phyloP scores from a whole-genome alignment of 1,140 invertebrate genomes.

The Lethrus apterus region DNA sequence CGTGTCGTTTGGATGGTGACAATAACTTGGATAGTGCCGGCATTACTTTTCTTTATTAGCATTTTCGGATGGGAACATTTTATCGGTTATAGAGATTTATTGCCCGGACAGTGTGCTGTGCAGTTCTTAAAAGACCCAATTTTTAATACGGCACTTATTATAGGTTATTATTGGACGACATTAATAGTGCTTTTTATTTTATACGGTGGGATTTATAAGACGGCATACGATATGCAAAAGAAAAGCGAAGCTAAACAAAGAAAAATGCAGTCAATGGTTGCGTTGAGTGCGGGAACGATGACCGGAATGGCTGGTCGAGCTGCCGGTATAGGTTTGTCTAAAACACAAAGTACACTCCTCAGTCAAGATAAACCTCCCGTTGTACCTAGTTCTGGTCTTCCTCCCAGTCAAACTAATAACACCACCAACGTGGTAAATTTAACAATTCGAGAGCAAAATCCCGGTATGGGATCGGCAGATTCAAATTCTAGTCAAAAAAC shows the following conservation, averaged over 20 bases:
- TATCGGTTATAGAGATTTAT: slow-evolving; percentile 80
- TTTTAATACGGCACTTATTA: slow-evolving; percentile 96
- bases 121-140: slow-evolving; percentile 97
- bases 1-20: slow-evolving; percentile 88
- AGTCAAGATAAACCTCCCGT: slow-evolving; percentile 60
- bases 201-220: slow-evolving; percentile 97
- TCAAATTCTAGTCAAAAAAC: slow-evolving; percentile 57
- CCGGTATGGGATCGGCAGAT: slow-evolving; percentile 42
- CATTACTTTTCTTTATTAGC: slow-evolving; percentile 93
- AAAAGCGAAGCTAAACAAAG: slow-evolving; percentile 92
- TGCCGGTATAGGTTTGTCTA: slow-evolving; percentile 74
- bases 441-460: slow-evolving; percentile 25
- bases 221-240: slow-evolving; percentile 96
- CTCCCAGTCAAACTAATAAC: slow-evolving; percentile 11
- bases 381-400: not conserved
- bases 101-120: slow-evolving; percentile 87
- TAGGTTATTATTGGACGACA: slow-evolving; percentile 97
- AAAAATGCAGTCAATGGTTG: slow-evolving; percentile 91
- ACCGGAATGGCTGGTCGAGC: slow-evolving; percentile 82
- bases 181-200: slow-evolving; percentile 87
- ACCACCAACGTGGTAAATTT: slow-evolving; percentile 19
- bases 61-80: slow-evolving; percentile 99
- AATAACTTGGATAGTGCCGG: slow-evolving; percentile 97
- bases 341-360: slow-evolving; percentile 63
- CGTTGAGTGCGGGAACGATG: slow-evolving; percentile 78